Conservation (phyloP, 2,888 invertebrate species). For the Lasioglossum malachurum region DNA sequence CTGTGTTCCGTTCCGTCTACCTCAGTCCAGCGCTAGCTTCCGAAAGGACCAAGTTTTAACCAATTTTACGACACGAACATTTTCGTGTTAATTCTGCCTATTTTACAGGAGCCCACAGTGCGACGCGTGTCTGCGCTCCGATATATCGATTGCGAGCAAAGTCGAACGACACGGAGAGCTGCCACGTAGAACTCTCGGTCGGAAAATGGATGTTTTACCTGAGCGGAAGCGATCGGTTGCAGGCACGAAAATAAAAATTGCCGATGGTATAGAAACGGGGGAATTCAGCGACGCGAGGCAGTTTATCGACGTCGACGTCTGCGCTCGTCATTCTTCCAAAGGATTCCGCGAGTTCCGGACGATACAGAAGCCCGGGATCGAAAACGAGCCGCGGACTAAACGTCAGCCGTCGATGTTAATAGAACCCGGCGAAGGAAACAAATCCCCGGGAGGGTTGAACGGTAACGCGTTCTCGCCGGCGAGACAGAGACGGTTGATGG, state of each 20-base stretch:
- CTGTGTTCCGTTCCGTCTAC: no score
- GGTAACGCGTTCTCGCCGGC: conserved; percentile 5
- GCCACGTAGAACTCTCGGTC: not conserved
- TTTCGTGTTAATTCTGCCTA: no score
- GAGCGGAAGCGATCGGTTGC: conserved; percentile 33
- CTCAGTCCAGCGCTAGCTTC: no score
- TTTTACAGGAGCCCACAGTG: no score
- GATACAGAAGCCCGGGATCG: not conserved
- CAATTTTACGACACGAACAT: no score
- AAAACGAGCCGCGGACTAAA: conserved; percentile 6
- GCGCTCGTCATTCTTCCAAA: conserved; percentile 4
- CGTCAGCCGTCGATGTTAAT: conserved; percentile 5
- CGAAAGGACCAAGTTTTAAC: no score
- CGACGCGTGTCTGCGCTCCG: no score
- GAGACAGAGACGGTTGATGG: conserved; percentile 18
- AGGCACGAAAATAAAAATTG: conserved; percentile 19
- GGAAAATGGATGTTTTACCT: conserved; percentile 18
- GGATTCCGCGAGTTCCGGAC: not conserved
- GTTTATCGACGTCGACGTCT: conserved; percentile 13
- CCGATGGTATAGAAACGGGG: not conserved
- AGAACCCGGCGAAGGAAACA: not conserved
- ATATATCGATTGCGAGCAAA: not conserved
- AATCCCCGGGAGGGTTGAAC: not conserved
- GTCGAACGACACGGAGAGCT: not conserved
- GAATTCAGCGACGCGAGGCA: not conserved